Base-by-base conservation (phyloP, 2,888 invertebrate genomes). In the Heliconius hortense region DNA sequence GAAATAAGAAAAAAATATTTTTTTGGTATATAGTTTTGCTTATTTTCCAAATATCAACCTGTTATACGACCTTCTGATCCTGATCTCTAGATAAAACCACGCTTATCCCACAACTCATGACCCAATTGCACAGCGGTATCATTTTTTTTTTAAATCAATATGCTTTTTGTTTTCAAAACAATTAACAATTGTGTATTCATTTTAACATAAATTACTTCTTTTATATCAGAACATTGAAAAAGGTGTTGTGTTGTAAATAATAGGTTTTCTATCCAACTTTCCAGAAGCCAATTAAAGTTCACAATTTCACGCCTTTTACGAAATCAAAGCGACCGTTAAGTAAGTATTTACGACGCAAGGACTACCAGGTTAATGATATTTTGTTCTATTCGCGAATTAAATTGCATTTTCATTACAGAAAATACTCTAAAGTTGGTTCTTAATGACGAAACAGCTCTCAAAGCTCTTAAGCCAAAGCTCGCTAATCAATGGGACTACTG, bases 401-500 rank as follows among this genome's bases (percentile, higher is more conserved):
- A 82, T 81, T 73, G 56, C 60, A 4, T 69, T 72, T 72, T 64
- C 69, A 63, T 67, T 72, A 53, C 26, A 59, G 66, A 63, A 59
- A n/a, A 71, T 70, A 53, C 72, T 39, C 53, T 48, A 63, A 77
- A 62, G 39, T 59, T 66, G n/a, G n/a, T 43, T 64, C 64, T 80
- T 82, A 78, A 84, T 79, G 83, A 82, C 83, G 83, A 85, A 86
- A 85, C 85, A 84, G 84, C 86, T 56, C 86, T 84, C 82, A 79
- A 77, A 77, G 78, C 81, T 82, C 81, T 82, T 81, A 84, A 53
- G 13, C 68, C 2, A 28, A n/a, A 84, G 80, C 80, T 80, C 82
- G 81, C 84, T 86, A 86, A 87, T 87, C 85, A 88, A 88, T 87
- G 83, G 84, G 75, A 78, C 84, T 84, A 84, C 80, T 60, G 77